Evolutionary conservation across 1,140 invertebrate genomes (phyloP), one percentile per base, ranked within the genome.

Genomic region (Bombus terrestris): DNA sequence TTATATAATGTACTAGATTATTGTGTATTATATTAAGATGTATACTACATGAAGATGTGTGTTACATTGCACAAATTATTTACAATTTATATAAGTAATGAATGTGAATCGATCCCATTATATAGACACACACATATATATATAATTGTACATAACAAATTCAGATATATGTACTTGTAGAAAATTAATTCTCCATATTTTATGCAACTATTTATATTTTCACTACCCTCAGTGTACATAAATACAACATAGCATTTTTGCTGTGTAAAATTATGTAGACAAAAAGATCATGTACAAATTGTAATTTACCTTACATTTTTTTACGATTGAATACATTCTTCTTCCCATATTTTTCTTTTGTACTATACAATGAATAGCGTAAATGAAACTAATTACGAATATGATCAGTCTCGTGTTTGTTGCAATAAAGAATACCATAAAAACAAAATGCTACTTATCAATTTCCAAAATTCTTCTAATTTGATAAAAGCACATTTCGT

Each of bases 161-260:
- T 73, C 3, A 1, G n/a, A 8, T 35, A 32, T 25, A 32, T 68
- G 3, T 39, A 12, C n/a, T 8, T n/a, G 1, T 80, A 72, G 15
- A 37, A 84, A 72, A 37, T 47, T 32, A 47, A 57, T 41, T 62
- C 35, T 25, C 47, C 32, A 68, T 64, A 28, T 80, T 73, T 80
- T 84, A 75, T 64, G 83, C 72, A 87, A 81, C 68, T 86, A 87
- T 53, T 62, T 81, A 82, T 90, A 83, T 86, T 80, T 89, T 77
- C 69, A 87, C 76, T 87, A 83, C 53, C 84, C 12, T 15, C 28
- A 37, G 13, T 72, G 53, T 85, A 85, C 75, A 84, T 32, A 5
- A 66, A 72, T 79, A 25, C 32, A 64, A 64, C 22, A 47, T n/a
- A 47, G 35, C n/a, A 85, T 72, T 80, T 80, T 73, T 6, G 15